These are phyloP conservation scores for Apistogramma diplotaenia DNA, from an alignment of 2,113 vertebrate genomes.

Conservation along the genomic window DNA sequence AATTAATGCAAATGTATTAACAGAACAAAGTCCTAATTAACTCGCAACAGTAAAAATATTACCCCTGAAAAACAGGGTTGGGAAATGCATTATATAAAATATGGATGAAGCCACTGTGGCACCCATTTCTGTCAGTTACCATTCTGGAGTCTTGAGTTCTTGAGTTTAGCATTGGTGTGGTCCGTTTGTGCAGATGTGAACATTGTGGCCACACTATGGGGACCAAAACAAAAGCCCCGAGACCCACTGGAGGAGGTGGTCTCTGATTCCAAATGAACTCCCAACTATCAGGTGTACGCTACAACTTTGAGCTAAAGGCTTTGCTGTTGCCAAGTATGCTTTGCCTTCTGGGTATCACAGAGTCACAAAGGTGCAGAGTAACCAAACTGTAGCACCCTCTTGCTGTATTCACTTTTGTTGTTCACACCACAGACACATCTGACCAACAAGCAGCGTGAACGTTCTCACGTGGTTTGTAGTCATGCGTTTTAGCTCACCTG, in stretches of 20 bases:
- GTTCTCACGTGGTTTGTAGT: no score
- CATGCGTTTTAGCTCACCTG: no score
- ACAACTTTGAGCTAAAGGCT: not conserved
- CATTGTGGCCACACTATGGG: not conserved
- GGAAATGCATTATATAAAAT: not conserved
- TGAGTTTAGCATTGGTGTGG: not conserved
- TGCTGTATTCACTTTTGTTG: not conserved
- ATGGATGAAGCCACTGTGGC: rapidly evolving
- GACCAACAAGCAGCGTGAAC: not conserved
- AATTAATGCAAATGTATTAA: not conserved
- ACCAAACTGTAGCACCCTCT: not conserved
- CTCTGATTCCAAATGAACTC: not conserved
- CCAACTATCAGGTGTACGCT: not conserved
- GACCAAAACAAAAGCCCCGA: not conserved
- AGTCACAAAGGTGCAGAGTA: not conserved
- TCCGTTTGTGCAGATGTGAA: no score
- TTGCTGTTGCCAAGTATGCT: no score
- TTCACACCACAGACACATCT: not conserved
- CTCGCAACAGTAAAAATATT: not conserved
- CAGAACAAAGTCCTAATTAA: not conserved
- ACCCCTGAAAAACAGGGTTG: not conserved
- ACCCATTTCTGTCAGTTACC: not conserved
- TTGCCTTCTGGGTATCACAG: not conserved
- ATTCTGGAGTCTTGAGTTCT: not conserved
- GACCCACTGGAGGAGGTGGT: not conserved